These are phyloP conservation scores for Eucidaris tribuloides DNA, from an alignment of 35 echinoderm and acorn worm genomes.

Conservation along the genomic window DNA sequence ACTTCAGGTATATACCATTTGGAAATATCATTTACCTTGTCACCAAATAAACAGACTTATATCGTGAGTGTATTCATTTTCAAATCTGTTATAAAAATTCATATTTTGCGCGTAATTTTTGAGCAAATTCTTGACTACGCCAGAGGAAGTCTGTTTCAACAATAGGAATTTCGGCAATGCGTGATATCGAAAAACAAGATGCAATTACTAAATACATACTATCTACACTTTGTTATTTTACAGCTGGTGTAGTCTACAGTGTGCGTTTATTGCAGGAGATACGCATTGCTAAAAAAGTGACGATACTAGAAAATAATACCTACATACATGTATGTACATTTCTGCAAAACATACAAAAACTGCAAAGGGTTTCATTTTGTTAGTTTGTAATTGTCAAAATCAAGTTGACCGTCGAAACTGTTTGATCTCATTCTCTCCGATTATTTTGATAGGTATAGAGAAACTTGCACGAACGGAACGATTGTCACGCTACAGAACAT, in stretches of 20 bases:
- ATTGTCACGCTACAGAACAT: neutral
- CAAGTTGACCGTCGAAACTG: too few relatives aligned
- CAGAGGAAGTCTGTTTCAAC: neutral
- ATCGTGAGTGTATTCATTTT: neutral
- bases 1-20: neutral
- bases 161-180: neutral
- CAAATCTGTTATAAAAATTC: neutral
- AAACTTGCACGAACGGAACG: neutral
- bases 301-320: neutral
- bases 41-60: neutral
- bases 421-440: neutral
- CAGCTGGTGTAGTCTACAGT: too few relatives aligned
- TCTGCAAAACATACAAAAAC: too few relatives aligned
- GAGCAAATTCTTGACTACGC: neutral
- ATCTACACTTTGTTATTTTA: too few relatives aligned
- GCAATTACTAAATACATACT: too few relatives aligned
- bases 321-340: too few relatives aligned
- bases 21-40: too few relatives aligned
- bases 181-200: neutral
- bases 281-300: neutral
- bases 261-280: neutral
- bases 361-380: neutral
- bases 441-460: neutral
- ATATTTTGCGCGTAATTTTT: neutral
- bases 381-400: neutral